Percentiles rank a stretch among this genome's conserved stretches.
These are phyloP conservation scores for Oryzias curvinotus DNA, from an alignment of 2,113 vertebrate species.

Conservation along the genomic window DNA sequence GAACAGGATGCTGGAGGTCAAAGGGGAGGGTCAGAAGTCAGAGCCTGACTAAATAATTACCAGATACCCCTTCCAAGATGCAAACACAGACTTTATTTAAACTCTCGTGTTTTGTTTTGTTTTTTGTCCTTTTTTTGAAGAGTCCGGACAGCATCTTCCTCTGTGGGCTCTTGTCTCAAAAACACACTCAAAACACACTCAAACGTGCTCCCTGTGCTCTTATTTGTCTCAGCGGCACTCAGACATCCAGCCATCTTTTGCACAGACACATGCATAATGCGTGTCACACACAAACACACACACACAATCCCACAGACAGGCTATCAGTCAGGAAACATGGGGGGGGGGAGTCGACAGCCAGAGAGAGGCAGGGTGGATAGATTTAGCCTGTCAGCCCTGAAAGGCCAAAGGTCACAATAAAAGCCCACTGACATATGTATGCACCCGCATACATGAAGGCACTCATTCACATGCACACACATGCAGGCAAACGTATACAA, in stretches of 20 bases:
- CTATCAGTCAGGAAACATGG: constrained; percentile 71
- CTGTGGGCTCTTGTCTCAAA: constrained; percentile 51
- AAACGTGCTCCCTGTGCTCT: constrained; percentile 34
- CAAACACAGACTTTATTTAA: constrained; percentile 17
- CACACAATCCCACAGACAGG: constrained; percentile 58
- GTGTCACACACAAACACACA: constrained; percentile 9
- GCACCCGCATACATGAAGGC: background rate
- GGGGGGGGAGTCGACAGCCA: constrained; percentile 47
- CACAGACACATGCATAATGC: constrained; percentile 2
- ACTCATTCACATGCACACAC: constrained; percentile 13
- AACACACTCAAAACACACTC: constrained; percentile 60
- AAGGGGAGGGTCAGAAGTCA: constrained; percentile 66
- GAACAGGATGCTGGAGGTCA: constrained; percentile 74
- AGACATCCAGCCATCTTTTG: constrained; percentile 13
- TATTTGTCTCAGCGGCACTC: constrained; percentile 21
- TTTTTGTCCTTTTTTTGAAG: constrained; percentile 32
- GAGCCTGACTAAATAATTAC: constrained; percentile 73
- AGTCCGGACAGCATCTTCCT: constrained; percentile 68
- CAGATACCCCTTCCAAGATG: constrained; percentile 48
- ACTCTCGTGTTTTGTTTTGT: constrained; percentile 59
- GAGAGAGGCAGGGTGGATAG: constrained; percentile 50
- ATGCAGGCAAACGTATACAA: constrained; percentile 38
- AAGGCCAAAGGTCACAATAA: constrained; percentile 58
- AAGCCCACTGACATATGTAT: constrained; percentile 35
- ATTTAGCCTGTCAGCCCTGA: constrained; percentile 66